phyloP scores from a whole-genome alignment of 2,888 invertebrate species.

The Hemistola chrysoprasaria region DNA sequence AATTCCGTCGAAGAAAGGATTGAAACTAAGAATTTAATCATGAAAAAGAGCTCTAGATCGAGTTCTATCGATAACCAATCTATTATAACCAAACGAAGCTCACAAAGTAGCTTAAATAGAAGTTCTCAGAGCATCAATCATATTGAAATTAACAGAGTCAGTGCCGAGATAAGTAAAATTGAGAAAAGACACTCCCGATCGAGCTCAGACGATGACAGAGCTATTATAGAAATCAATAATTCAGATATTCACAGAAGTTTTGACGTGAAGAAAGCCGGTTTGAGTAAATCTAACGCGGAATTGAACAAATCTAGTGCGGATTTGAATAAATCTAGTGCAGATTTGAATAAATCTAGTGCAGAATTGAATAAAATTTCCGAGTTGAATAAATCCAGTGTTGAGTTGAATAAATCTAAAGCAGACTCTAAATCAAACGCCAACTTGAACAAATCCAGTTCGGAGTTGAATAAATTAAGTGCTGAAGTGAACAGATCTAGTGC shows the following conservation, averaged over 20 bases:
- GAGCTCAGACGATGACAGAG: constrained; percentile 37
- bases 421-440: constrained; percentile 21
- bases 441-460: too few relatives aligned
- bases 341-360: constrained; percentile 18
- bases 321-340: constrained; percentile 23
- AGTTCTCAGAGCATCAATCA: constrained; percentile 20
- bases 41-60: constrained; percentile 29
- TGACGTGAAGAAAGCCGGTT: constrained; percentile 22
- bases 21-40: constrained; percentile 23
- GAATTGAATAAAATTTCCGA: constrained; percentile 39
- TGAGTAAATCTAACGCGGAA: constrained; percentile 6
- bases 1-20: constrained; percentile 31
- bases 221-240: constrained; percentile 30
- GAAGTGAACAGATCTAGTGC: too few relatives aligned
- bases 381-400: too few relatives aligned
- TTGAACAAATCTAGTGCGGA: constrained; percentile 19
- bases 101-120: constrained; percentile 18
- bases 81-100: constrained; percentile 10
- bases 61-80: constrained; percentile 35
- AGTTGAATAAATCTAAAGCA: constrained; percentile 21
- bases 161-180: constrained; percentile 26
- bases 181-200: constrained; percentile 37
- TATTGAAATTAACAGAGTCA: constrained; percentile 20
- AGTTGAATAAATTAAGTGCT: neutral
- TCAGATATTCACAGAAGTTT: constrained; percentile 5